phyloP scores from a whole-genome alignment of 1,140 invertebrate genomes.

The Anastatus disparis region DNA sequence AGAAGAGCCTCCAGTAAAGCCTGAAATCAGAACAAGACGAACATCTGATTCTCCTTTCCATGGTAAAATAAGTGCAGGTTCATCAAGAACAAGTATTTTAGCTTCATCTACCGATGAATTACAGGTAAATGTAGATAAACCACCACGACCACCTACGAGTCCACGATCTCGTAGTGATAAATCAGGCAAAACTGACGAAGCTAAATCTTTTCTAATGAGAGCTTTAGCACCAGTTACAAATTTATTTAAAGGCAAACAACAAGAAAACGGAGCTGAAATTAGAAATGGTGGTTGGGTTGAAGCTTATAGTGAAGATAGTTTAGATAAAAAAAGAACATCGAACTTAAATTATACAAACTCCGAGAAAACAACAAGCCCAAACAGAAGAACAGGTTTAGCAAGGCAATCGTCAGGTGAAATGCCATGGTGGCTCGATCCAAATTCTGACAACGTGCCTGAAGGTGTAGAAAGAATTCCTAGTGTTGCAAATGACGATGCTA shows the following conservation, averaged over 20 bases:
- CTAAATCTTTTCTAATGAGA: constrained; percentile 77
- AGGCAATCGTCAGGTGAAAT: constrained; percentile 70
- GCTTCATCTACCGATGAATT: constrained; percentile 71
- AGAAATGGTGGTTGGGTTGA: constrained; percentile 53
- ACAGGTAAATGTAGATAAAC: constrained; percentile 68
- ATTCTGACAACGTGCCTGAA: constrained; percentile 69
- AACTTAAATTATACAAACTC: constrained; percentile 52
- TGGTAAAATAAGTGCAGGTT: constrained; percentile 55
- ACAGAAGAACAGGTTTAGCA: constrained; percentile 56
- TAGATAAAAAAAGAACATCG: constrained; percentile 46
- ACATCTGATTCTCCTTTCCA: constrained; percentile 49
- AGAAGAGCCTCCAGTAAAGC: not conserved
- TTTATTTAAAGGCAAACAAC: constrained; percentile 72
- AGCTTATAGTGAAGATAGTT: constrained; percentile 57
- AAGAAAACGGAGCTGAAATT: constrained; percentile 63
- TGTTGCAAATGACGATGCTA: constrained; percentile 58
- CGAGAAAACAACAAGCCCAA: constrained; percentile 52
- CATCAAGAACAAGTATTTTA: constrained; percentile 49
- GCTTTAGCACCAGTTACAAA: constrained; percentile 76
- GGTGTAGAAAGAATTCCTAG: constrained; percentile 65
- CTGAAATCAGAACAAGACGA: constrained; percentile 40
- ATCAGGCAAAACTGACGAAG: constrained; percentile 70
- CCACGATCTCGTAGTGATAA: constrained; percentile 64
- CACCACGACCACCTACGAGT: constrained; percentile 67
- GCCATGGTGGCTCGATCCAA: constrained; percentile 72